These are phyloP conservation scores for Coreoperca whiteheadi DNA, from an alignment of 2,113 vertebrate genomes.

Conservation along the genomic window DNA sequence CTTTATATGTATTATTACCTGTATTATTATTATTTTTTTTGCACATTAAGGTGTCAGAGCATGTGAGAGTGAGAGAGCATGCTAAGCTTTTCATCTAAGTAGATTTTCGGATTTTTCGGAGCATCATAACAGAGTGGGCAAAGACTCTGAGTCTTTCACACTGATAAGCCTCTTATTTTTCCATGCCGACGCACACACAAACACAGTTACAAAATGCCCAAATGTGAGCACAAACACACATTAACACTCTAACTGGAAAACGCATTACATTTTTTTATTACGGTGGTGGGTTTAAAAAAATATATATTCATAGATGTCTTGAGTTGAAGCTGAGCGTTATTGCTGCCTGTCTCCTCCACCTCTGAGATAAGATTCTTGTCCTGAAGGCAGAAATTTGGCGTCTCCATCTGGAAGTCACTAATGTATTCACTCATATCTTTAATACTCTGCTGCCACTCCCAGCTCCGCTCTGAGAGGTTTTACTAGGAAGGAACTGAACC, in stretches of 20 bases:
- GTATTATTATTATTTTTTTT: neutral
- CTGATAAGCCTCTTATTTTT: conserved; percentile 73
- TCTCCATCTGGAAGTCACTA: conserved; percentile 42
- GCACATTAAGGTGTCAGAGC: conserved; percentile 1
- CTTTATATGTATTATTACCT: too few species aligned
- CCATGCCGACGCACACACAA: conserved; percentile 34
- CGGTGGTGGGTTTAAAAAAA: too few species aligned
- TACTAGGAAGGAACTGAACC: conserved; percentile 28
- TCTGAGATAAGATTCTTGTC: conserved; percentile 48
- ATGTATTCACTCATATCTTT: conserved; percentile 64
- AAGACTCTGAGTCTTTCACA: conserved; percentile 53
- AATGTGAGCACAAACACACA: conserved; percentile 19
- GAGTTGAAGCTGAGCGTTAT: conserved; percentile 3
- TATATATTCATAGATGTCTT: neutral
- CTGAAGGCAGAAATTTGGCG: conserved; percentile 30
- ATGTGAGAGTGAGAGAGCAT: neutral
- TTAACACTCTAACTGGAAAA: conserved; percentile 18
- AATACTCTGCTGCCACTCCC: conserved; percentile 42
- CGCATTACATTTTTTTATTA: neutral
- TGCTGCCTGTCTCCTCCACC: conserved; percentile 11
- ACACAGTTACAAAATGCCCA: conserved; percentile 9
- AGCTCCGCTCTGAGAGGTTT: conserved; percentile 23
- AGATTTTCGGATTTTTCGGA: conserved; percentile 30
- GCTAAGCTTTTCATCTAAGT: conserved; percentile 25
- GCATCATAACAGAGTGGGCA: conserved; percentile 44